phyloP scores from a whole-genome alignment of 37 sponge, comb jelly and placozoan genomes.

The Halichondria panicea region DNA sequence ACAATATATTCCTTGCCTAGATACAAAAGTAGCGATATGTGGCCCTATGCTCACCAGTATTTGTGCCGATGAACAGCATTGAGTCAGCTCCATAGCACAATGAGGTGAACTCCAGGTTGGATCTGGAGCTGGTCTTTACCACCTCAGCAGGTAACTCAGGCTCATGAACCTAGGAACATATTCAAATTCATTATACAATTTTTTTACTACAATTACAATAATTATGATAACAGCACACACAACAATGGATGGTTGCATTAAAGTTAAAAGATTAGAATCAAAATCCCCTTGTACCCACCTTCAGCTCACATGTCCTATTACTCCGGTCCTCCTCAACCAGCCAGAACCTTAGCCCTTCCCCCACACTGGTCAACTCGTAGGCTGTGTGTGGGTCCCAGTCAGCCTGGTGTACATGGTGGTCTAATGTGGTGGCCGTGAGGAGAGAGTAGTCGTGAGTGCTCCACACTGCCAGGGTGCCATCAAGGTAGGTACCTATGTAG shows the following conservation, averaged over 20 bases:
- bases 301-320: not conserved
- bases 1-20: too few relatives aligned
- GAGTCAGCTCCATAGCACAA: slow-evolving; percentile 40
- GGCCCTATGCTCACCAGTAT: slow-evolving; percentile 58
- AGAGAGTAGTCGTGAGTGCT: slow-evolving; percentile 55
- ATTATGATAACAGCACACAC: not conserved
- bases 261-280: not conserved
- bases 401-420: slow-evolving; percentile 31
- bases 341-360: slow-evolving; percentile 68
- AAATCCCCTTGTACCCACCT: slow-evolving; percentile 6
- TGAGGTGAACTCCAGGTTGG: slow-evolving; percentile 55
- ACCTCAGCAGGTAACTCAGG: slow-evolving; percentile 31
- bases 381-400: slow-evolving; percentile 77
- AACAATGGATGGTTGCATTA: not conserved
- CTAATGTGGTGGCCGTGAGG: slow-evolving; percentile 27
- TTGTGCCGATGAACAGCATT: slow-evolving; percentile 55
- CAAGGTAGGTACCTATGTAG: slow-evolving; percentile 55
- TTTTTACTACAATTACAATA: not conserved
- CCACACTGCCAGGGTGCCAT: slow-evolving; percentile 67
- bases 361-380: slow-evolving; percentile 79
- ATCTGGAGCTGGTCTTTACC: not conserved
- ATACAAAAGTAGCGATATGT: too few relatives aligned
- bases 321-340: slow-evolving; percentile 49
- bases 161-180: slow-evolving; percentile 41
- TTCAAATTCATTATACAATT: not conserved